Conservation (phyloP, 2,888 invertebrate species). For the Leptarthrus brevirostris region DNA sequence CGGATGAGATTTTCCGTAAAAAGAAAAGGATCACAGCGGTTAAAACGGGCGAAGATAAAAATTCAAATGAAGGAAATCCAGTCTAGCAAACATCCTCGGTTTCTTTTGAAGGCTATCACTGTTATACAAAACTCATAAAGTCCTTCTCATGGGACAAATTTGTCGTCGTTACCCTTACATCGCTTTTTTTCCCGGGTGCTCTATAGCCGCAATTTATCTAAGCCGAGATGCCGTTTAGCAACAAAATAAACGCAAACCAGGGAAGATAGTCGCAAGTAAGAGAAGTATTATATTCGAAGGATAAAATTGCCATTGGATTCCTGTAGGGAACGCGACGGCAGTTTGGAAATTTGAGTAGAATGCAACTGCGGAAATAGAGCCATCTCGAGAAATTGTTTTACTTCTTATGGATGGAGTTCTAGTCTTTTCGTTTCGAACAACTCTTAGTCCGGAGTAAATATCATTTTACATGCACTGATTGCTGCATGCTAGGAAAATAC, state of each 20-base stretch:
- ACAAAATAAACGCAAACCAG: neutral
- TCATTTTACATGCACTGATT: neutral
- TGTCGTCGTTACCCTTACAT: neutral
- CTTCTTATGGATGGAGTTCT: neutral
- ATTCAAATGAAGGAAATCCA: neutral
- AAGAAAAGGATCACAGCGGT: neutral
- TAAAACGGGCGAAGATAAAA: neutral
- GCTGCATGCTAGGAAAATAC: neutral
- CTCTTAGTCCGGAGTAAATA: neutral
- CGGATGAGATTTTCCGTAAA: neutral
- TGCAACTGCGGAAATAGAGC: neutral
- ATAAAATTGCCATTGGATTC: neutral
- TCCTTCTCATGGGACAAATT: neutral
- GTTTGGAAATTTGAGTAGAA: neutral
- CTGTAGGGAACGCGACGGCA: neutral
- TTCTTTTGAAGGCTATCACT: neutral
- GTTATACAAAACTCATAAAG: conserved; percentile 12
- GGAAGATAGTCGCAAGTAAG: neutral
- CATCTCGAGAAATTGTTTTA: neutral
- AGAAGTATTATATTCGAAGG: neutral
- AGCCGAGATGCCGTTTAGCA: neutral
- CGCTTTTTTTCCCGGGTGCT: neutral
- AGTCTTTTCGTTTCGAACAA: neutral
- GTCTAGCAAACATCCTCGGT: neutral
- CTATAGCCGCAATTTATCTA: conserved; percentile 1